Evolutionary conservation across 2,113 vertebrate species (phyloP), one percentile per base, ranked within the genome.

Genomic region (Sakesphorus luctuosus): DNA sequence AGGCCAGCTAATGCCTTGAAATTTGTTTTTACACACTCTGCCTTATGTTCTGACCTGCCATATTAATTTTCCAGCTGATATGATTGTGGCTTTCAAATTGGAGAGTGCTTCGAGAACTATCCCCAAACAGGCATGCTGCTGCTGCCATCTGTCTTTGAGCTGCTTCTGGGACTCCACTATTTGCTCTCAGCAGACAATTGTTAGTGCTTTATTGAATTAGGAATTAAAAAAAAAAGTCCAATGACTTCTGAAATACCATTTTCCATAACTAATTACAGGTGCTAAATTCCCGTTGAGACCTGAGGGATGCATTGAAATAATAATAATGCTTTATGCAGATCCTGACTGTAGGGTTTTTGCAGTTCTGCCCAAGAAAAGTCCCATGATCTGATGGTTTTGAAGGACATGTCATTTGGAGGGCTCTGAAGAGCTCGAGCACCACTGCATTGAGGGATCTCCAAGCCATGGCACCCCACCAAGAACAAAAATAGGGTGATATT

Each of bases 81-180:
- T 5, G 62, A 89, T 73, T 69, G 89, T 94, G 91, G 80, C 58
- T 96, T 95, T 96, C 59, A 72, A 69, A 91, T 73, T 84, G 84
- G 81, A 89, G 84, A 82, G 66, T 4, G 40, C 71, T 84, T 79
- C 68, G 93, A 94, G 75, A 93, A 76, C 73, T 84, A 15, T 82
- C n/a, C n/a, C 77, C 69, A 50, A 87, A 61, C 40, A 55, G n/a
- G 74, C 91, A 79, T 68, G 67, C 87, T 53, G 91, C 94, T 94
- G 86, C 95, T 96, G 94, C 96, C 89, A 87, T 93, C 93, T 96
- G 93, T 72, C 94, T 96, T 94, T 68, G 87, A 89, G 89, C 62
- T n/a, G 94, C 89, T 95, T 63, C 91, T 93, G 91, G 84, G 94
- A 92, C 89, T 49, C 66, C 77, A 44, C 72, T 75, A 25, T 81